phyloP scores from a whole-genome alignment of 2,113 vertebrate species.

The Xyliphius kryptos region DNA sequence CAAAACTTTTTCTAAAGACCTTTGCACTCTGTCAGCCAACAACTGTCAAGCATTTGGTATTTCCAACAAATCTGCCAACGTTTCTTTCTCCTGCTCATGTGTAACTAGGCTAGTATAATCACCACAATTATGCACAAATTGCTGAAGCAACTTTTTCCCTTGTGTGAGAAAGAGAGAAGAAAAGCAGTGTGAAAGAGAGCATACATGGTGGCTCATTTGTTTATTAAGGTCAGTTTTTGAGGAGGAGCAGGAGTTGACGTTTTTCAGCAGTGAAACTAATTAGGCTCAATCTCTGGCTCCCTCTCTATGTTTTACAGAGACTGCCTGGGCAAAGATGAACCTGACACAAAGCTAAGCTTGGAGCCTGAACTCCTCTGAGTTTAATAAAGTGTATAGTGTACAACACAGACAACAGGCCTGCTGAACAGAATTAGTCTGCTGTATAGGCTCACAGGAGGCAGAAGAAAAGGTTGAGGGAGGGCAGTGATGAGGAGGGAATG shows the following conservation, averaged over 20 bases:
- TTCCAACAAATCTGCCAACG: slow-evolving; percentile 34
- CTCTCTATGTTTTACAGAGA: slow-evolving; percentile 27
- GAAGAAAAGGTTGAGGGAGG: slow-evolving; percentile 23
- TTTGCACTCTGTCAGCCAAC: slow-evolving; percentile 29
- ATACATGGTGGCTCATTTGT: slow-evolving; percentile 28
- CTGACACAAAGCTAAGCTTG: slow-evolving; percentile 29
- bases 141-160: slow-evolving; percentile 33
- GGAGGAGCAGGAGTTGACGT: slow-evolving; percentile 37
- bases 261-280: slow-evolving; percentile 44
- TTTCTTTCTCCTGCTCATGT: slow-evolving; percentile 29
- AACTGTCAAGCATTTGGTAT: slow-evolving; percentile 6
- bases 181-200: slow-evolving; percentile 3
- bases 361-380: slow-evolving; percentile 27
- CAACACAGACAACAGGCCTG: slow-evolving; percentile 19
- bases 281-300: slow-evolving; percentile 20
- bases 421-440: slow-evolving; percentile 34
- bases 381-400: slow-evolving; percentile 14
- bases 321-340: slow-evolving; percentile 25
- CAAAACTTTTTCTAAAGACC: slow-evolving; percentile 20
- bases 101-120: slow-evolving; percentile 39
- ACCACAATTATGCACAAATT: slow-evolving; percentile 32
- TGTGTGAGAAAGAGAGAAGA: slow-evolving; percentile 10
- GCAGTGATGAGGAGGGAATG: slow-evolving; percentile 14
- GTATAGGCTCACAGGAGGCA: slow-evolving; percentile 11
- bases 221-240: slow-evolving; percentile 41